Evolutionary conservation across 2,888 invertebrate genomes (phyloP).

Genomic region (Pantelozetes paolii): DNA sequence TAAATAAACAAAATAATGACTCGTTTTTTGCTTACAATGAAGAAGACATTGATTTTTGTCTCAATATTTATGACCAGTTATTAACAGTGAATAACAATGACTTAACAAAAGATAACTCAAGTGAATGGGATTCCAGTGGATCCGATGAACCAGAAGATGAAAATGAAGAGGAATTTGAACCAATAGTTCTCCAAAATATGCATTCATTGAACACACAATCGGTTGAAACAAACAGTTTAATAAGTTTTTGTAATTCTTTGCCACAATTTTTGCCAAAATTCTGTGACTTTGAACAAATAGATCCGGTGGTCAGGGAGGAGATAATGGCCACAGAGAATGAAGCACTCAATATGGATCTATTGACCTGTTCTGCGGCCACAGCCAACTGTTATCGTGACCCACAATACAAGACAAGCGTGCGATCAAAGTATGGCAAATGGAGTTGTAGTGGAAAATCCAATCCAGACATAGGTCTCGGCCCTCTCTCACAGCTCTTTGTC

Average conservation of each 20-base stretch:
- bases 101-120: not conserved
- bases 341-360: constrained; percentile 15
- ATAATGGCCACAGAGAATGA: constrained; percentile 16
- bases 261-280: constrained; percentile 2
- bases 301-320: not conserved
- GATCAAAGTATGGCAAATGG: constrained; percentile 32
- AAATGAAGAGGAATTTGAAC: not conserved
- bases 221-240: not conserved
- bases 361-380: constrained; percentile 37
- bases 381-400: constrained; percentile 27
- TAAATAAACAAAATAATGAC: constrained; percentile 8
- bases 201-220: not conserved
- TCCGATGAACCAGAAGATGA: constrained; percentile 2
- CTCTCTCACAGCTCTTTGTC: constrained; percentile 18
- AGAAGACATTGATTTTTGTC: not conserved
- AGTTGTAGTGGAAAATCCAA: constrained; percentile 33
- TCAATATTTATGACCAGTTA: constrained; percentile 21
- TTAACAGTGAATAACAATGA: not conserved
- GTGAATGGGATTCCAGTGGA: not conserved
- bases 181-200: not conserved
- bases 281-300: constrained; percentile 17
- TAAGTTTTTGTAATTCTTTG: constrained; percentile 2
- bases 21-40: not conserved
- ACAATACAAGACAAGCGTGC: not conserved
- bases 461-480: constrained; percentile 36